Evolutionary conservation across 2,888 invertebrate species (phyloP), one percentile per base, ranked within the genome.

Genomic region (Desoria tigrina): DNA sequence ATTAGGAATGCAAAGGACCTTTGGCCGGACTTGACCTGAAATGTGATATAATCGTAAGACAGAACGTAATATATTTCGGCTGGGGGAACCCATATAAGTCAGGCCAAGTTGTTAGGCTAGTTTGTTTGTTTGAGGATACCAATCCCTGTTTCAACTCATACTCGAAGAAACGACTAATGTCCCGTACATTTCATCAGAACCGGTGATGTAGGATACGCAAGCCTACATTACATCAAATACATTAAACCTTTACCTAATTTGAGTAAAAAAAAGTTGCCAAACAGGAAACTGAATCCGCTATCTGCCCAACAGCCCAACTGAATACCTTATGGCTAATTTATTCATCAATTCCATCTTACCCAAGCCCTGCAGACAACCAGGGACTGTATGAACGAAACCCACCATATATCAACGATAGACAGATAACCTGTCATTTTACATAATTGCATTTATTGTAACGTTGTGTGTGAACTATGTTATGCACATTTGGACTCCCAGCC

Each of bases 1-100:
- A 39, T 9, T 39, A 39, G 16, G 16, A 39, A 39, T 39, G 39
- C 39, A 39, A 39, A 39, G 9, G 67, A 67, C 74, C 72, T 68
- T 70, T 74, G 71, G 59, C 72, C 74, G 71, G 55, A 64, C 61
- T 73, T 75, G 74, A 75, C 74, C 74, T 75, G 73, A 71, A 73
- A 73, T 66, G 63, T 74, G 71, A 74, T 66, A 68, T 68, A 74
- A 74, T 57, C 32, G 6, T 18, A 39, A 42, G 3, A 21, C 26
- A n/a, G n/a, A 42, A 42, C 57, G 42, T 57, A 57, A 57, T 28
- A 57, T 32, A 14, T 23, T 24, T 24, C 16, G 26, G 32, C 23
- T 18, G 32, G 16, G 18, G n/a, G n/a, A n/a, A 56, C 23, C 28
- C 42, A 50, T 49, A 23, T 18, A 49, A 42, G 42, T 51, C 50